Conservation (phyloP, 2,113 vertebrate species). For the Suncus etruscus region DNA sequence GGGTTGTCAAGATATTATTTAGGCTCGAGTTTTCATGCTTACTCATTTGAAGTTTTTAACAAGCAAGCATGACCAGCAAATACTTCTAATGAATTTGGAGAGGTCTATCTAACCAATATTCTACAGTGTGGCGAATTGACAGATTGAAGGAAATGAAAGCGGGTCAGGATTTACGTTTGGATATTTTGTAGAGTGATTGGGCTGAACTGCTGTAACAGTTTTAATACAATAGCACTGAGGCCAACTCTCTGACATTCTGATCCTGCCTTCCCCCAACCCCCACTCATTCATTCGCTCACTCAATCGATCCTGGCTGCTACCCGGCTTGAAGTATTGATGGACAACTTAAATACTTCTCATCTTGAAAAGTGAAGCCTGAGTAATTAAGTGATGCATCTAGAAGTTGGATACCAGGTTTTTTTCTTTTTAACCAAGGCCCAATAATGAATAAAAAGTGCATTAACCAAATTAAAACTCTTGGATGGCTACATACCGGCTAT, state of each 20-base stretch:
- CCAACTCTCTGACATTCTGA: slow-evolving; percentile 70
- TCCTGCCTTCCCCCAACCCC: background rate
- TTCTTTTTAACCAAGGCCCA: slow-evolving; percentile 80
- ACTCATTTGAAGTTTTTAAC: slow-evolving; percentile 4
- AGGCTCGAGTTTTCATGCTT: slow-evolving; percentile 53
- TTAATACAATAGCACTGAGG: slow-evolving; percentile 1
- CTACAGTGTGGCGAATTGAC: slow-evolving; percentile 39
- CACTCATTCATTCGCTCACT: slow-evolving; percentile 34
- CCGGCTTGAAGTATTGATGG: slow-evolving; percentile 82
- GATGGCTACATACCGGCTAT: slow-evolving; percentile 80
- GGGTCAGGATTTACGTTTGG: slow-evolving; percentile 32
- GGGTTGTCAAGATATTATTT: slow-evolving; percentile 54
- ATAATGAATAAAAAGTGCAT: slow-evolving; percentile 88
- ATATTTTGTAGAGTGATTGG: slow-evolving; percentile 64
- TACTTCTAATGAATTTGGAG: background rate
- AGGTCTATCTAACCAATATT: background rate
- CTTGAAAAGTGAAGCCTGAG: slow-evolving; percentile 83
- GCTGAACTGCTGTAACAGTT: background rate
- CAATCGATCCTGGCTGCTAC: slow-evolving; percentile 71
- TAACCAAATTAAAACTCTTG: slow-evolving; percentile 87
- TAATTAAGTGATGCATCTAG: slow-evolving; percentile 87
- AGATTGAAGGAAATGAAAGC: slow-evolving; percentile 36
- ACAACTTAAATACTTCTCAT: slow-evolving; percentile 83
- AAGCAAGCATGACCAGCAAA: slow-evolving; percentile 51
- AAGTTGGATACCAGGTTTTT: slow-evolving; percentile 83